Conservation (phyloP, 2,797 vertebrate species). For the Ammospiza maritima region DNA sequence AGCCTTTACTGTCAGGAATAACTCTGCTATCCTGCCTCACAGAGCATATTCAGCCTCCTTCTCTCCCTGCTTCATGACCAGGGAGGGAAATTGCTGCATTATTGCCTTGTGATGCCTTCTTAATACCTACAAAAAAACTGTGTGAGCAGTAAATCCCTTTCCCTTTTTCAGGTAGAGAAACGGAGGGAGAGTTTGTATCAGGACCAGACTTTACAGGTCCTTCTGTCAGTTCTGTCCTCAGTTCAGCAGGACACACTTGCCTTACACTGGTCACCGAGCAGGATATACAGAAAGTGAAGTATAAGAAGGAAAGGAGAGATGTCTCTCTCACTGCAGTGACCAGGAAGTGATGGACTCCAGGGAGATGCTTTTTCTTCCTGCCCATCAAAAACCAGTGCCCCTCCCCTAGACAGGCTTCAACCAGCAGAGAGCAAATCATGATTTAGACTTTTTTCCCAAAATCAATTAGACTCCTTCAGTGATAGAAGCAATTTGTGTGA, state of each 20-base stretch:
- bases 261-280: background rate
- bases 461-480: conserved; percentile 65
- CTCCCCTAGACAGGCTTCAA: background rate
- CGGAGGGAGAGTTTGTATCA: background rate
- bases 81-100: background rate
- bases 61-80: background rate
- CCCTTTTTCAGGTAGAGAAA: background rate
- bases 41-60: background rate
- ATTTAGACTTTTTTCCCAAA: conserved; percentile 5
- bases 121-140: background rate
- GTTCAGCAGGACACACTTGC: background rate
- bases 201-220: background rate
- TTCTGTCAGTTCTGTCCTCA: background rate
- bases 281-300: background rate
- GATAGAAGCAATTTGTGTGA: conserved; percentile 73
- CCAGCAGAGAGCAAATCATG: background rate
- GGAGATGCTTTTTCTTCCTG: background rate
- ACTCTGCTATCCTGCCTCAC: background rate
- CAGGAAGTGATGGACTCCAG: background rate
- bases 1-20: background rate
- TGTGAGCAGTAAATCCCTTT: background rate
- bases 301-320: background rate
- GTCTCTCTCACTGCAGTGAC: background rate
- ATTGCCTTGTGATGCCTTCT: background rate
- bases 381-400: background rate